Evolutionary conservation across 1,140 invertebrate species (phyloP).

Genomic region (Ceratina japonica): DNA sequence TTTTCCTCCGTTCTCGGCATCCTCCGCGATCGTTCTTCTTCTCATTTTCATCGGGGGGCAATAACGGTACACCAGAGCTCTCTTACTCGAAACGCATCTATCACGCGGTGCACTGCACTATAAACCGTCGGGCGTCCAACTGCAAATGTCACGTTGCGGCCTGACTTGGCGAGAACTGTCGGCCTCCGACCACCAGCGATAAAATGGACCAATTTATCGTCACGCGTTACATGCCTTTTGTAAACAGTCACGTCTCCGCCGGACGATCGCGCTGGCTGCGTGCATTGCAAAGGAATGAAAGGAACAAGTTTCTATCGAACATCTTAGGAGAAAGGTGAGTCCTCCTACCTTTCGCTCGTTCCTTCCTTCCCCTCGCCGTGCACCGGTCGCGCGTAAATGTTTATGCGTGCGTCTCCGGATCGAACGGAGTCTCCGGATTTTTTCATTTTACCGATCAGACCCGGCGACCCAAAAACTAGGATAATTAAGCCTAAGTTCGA

Average conservation of each 20-base stretch:
- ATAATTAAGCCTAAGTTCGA: too few relatives aligned
- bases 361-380: conserved; percentile 37
- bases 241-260: too few relatives aligned
- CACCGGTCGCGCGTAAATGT: neutral
- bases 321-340: conserved; percentile 61
- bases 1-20: neutral
- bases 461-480: too few relatives aligned
- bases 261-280: neutral
- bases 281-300: conserved; percentile 17
- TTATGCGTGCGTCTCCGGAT: neutral
- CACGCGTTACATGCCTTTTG: neutral
- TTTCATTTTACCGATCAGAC: neutral
- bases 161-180: neutral
- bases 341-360: conserved; percentile 42
- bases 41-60: neutral
- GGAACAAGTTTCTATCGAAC: conserved; percentile 21
- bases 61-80: too few relatives aligned
- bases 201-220: neutral
- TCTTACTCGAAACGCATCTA: neutral
- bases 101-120: neutral
- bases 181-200: too few relatives aligned
- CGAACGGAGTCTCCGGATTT: neutral
- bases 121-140: neutral
- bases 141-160: neutral
- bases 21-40: neutral